Base-by-base conservation (phyloP, 37 sponge, comb jelly and placozoan species). In the Petrosia ficiformis region DNA sequence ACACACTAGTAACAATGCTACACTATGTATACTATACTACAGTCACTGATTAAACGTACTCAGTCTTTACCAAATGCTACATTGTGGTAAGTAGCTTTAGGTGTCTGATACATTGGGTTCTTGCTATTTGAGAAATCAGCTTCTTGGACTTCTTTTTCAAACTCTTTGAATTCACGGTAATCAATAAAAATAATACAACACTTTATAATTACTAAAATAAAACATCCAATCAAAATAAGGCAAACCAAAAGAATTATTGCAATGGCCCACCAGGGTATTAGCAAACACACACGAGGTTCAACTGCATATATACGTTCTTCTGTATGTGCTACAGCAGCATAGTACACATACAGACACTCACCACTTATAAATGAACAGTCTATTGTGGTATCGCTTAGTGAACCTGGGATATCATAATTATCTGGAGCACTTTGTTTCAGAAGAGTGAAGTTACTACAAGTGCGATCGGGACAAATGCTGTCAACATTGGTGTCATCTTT, bases 111-210 rank as follows among this genome's bases (percentile, higher is more conserved):
- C 54, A 48, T 48, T 48, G 54, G 54, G 16, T 48, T 48, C 10
- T 19, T 16, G 16, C 16, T 48, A 10, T 48, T 48, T 48, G 74
- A 42, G 37, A 81, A 81, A n/a, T 81, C 81, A 43, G 79, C 79
- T 34, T 41, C 63, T 8, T 65, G 24, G 38, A 85, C 42, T 14
- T 85, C 86, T 22, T 78, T 48, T 4, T 68, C 59, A 59, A 72
- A 85, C 24, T 78, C 74, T 70, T 42, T 71, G 73, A 76, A 77
- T 65, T 85, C 80, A 24, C 41, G 38, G 28, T 60, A 59, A 26
- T 85, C 80, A 4, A 22, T 29, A 40, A 36, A 30, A 0, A 81
- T 48, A 0, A 81, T 41, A 29, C 37, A 31, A 3, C 67, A 11
- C 64, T 83, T 83, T 63, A 74, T 52, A 24, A 83, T 16, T 16